phyloP scores from a whole-genome alignment of 64 coral and sea anemone genomes.

The Porites lutea region DNA sequence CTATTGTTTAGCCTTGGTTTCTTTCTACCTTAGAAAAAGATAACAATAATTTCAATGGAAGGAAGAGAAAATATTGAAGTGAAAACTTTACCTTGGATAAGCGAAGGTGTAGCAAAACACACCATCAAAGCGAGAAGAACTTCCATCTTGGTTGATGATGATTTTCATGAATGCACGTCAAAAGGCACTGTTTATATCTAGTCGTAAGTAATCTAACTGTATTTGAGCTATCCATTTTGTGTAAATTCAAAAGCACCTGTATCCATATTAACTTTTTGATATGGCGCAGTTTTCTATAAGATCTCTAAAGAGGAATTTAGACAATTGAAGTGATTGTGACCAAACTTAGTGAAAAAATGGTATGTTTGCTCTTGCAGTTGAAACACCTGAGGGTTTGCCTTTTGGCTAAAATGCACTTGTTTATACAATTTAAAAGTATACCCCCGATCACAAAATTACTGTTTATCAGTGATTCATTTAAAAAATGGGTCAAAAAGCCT shows the following conservation, averaged over 20 bases:
- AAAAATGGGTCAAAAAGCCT: too few relatives aligned
- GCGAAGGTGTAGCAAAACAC: neutral
- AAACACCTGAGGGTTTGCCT: neutral
- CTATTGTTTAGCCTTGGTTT: too few relatives aligned
- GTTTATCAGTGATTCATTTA: too few relatives aligned
- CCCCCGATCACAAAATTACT: too few relatives aligned
- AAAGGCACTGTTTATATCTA: neutral
- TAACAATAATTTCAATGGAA: too few relatives aligned
- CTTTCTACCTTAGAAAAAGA: too few relatives aligned
- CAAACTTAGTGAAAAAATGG: neutral
- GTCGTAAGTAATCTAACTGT: neutral
- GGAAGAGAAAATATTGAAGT: neutral
- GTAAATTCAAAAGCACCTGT: neutral
- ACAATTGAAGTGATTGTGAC: too few relatives aligned
- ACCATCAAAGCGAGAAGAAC: neutral
- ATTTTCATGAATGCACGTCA: neutral
- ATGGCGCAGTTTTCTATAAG: too few relatives aligned
- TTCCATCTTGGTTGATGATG: neutral
- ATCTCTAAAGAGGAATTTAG: neutral
- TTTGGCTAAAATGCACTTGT: too few relatives aligned
- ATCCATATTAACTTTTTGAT: neutral
- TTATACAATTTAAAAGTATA: too few relatives aligned
- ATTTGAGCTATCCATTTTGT: neutral
- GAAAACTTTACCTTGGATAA: neutral
- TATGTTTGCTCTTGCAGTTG: neutral